Evolutionary conservation across 1,140 invertebrate species (phyloP).

Genomic region (Caenorhabditis remanei): DNA sequence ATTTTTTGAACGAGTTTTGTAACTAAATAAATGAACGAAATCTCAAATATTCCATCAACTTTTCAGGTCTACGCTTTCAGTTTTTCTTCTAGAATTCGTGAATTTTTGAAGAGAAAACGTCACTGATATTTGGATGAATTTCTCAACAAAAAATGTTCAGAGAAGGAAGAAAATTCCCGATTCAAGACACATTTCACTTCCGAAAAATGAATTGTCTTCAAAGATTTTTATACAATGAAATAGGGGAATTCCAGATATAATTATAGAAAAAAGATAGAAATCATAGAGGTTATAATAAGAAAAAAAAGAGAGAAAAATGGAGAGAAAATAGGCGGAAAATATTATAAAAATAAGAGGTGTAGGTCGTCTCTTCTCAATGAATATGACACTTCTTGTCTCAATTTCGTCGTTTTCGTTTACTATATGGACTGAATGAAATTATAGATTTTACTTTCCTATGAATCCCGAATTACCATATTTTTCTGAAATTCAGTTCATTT

Average conservation of each 20-base stretch:
- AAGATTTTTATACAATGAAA: too few relatives aligned
- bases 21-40: too few relatives aligned
- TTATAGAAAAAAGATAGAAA: too few relatives aligned
- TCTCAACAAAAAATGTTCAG: background rate
- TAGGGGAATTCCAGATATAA: too few relatives aligned
- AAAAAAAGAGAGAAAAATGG: background rate
- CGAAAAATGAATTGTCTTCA: too few relatives aligned
- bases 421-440: background rate
- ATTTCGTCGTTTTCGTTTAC: constrained; percentile 22
- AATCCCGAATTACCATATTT: background rate
- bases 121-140: background rate
- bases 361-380: constrained; percentile 28
- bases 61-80: too few relatives aligned
- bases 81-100: too few relatives aligned
- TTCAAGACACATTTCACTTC: background rate
- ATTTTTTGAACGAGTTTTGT: too few relatives aligned
- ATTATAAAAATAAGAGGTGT: constrained; percentile 24
- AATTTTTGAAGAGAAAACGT: background rate
- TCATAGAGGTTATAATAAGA: too few relatives aligned
- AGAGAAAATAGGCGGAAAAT: constrained; percentile 29
- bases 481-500: background rate
- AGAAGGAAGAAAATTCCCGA: background rate
- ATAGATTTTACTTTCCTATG: background rate
- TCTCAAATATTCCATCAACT: too few relatives aligned
- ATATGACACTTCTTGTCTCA: constrained; percentile 50